Base-by-base conservation (phyloP, 2,888 invertebrate genomes). In the Pandemis heparana region DNA sequence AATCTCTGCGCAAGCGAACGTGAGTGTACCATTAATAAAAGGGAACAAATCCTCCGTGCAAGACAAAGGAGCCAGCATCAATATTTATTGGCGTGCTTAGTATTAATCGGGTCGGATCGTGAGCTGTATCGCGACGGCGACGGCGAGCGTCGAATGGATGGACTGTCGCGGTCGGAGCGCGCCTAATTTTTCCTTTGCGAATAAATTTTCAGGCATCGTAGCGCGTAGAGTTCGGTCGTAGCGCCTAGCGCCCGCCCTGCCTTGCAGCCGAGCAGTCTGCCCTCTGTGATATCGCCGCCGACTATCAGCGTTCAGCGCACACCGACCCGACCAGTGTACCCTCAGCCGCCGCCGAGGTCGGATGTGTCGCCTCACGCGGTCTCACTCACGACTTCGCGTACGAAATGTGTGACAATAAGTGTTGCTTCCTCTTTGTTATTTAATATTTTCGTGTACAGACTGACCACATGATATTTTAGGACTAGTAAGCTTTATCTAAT, bases 401-500 rank as follows among this genome's bases (percentile, higher is more conserved):
- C 89, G 92, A 82, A 94, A 93, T 88, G 92, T 94, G 92, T 93
- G 94, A 94, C 94, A 94, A 94, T 94, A 94, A 94, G 89, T 92
- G 92, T 92, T 91, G 90, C 93, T 94, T 92, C 93, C 92, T 91
- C 87, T 89, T 89, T 89, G 86, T 87, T 90, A 88, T 86, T 80
- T 88, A 88, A 85, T 82, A 86, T 88, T 89, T 88, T 83, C 78
- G 87, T 81, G 64, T 71, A 66, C 51, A 67, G 53, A 71, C 71
- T 66, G 66, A 71, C 53, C 48, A 61, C 51, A 62, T 43, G 46
- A 39, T 73, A 73, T 48, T 51, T 59, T 73, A 73, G 61, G 18
- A 65, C 65, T 70, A 51, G 51, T 69, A 74, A 60, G 59, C 69
- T n/a, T 74, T 64, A 51, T 64, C 39, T 59, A 59, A 48, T 56